Base-by-base conservation (phyloP, 2,113 vertebrate species). In the Nothocercus julius region DNA sequence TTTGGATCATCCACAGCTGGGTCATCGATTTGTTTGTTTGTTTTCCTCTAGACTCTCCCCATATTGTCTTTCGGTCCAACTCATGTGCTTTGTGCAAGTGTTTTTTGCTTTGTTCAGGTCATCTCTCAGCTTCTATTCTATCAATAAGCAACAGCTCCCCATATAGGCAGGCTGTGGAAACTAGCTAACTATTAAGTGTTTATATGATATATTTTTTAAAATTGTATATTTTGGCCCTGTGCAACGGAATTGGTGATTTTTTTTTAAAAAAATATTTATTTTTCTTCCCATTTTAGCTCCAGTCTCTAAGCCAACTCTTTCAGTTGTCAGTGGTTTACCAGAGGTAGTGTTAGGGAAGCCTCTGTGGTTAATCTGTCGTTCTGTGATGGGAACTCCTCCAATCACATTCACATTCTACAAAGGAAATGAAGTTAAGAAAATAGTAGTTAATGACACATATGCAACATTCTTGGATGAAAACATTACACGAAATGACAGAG, bases 341-440 rank as follows among this genome's bases (percentile, higher is more conserved):
- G 94, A 92, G 74, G 96, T 96, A 90, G 92, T 98, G 4, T 16
- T 97, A 42, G 96, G 97, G 47, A 92, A 95, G 9, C 53, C 86
- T 61, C 70, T 98, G 3, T 13, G 6, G 25, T 83, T 98, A 58
- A 80, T 91, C 24, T 98, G 97, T 44, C 93, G 7, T 36, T 95
- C 87, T 16, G 27, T 9, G 9, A 79, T 25, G 40, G 97, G 97
- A 75, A 98, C 97, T 5, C 97, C 93, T 1, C 97, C 97, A 38
- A 97, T 97, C 74, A 96, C 59, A 5, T 98, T 97, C 69, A 95
- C 75, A 15, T 94, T 98, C 75, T 94, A 94, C 91, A 96, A 93
- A 82, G 97, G 91, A 66, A 32, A 79, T 56, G 45, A 93, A n/a
- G 13, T 67, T 9, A 86, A 84, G 66, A 78, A 86, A 87, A 82